Conservation (phyloP, 2,888 invertebrate genomes). For the Invenusta paracnida region DNA sequence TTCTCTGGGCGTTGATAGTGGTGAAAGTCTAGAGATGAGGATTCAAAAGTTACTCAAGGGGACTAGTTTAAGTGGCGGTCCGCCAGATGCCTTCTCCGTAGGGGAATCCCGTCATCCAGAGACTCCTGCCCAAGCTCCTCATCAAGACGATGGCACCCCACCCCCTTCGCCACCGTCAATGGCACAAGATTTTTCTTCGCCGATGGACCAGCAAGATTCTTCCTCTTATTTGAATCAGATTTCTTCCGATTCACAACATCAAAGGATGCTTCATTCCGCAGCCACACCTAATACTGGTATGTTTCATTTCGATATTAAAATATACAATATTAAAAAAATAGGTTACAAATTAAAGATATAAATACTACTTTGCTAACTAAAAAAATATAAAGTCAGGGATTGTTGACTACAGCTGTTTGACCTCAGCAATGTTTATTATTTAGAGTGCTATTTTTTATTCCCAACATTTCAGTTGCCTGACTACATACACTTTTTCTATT, state of each 20-base stretch:
- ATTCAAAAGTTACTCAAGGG: slow-evolving; percentile 40
- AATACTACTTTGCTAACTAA: too few relatives aligned
- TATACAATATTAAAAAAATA: neutral
- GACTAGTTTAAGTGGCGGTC: slow-evolving; percentile 24
- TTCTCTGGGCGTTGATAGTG: neutral
- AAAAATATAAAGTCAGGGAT: too few relatives aligned
- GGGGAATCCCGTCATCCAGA: neutral
- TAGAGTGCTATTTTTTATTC: too few relatives aligned
- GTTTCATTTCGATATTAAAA: neutral
- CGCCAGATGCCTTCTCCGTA: neutral
- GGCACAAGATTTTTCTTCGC: neutral
- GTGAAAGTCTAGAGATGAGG: slow-evolving; percentile 30
- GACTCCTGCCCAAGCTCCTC: neutral
- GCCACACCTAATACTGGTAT: neutral
- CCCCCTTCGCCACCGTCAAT: neutral
- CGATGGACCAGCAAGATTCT: neutral
- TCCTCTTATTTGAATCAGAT: too few relatives aligned
- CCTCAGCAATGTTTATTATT: too few relatives aligned
- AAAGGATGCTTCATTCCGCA: neutral
- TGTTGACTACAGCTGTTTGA: too few relatives aligned
- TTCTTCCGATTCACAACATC: neutral
- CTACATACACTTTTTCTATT: too few relatives aligned
- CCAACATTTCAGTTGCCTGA: too few relatives aligned
- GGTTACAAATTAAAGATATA: too few relatives aligned
- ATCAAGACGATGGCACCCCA: neutral